These are phyloP conservation scores for Ooceraea biroi DNA, from an alignment of 1,140 invertebrate species.

Conservation along the genomic window DNA sequence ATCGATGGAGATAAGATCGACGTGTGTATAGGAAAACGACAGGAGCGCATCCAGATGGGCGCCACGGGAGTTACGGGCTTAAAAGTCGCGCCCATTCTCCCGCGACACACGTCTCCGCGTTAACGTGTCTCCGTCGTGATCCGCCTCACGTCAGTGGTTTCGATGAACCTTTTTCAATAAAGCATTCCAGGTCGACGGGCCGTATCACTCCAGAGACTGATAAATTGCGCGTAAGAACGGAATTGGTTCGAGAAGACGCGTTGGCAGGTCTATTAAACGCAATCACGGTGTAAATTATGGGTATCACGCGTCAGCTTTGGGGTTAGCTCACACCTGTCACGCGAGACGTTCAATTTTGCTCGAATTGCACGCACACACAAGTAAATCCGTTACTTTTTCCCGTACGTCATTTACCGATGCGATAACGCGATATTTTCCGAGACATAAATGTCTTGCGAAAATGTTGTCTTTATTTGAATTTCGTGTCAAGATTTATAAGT, in stretches of 20 bases:
- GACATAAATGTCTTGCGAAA: background rate
- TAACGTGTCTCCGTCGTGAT: background rate
- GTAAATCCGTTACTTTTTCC: background rate
- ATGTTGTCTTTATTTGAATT: background rate
- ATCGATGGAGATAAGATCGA: background rate
- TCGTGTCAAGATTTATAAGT: slow-evolving; percentile 18
- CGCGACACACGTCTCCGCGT: background rate
- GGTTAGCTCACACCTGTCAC: slow-evolving; percentile 53
- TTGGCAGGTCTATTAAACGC: background rate
- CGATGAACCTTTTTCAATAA: slow-evolving; percentile 56
- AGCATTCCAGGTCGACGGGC: slow-evolving; percentile 27
- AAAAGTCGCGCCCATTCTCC: slow-evolving; percentile 54
- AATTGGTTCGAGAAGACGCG: background rate
- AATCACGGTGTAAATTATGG: background rate
- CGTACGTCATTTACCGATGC: background rate
- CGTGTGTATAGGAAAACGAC: background rate
- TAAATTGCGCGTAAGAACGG: background rate
- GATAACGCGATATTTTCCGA: background rate
- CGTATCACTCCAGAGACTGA: background rate
- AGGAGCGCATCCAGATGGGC: slow-evolving; percentile 43
- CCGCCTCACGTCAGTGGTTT: background rate
- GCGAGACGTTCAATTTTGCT: slow-evolving; percentile 5
- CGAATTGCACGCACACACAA: background rate
- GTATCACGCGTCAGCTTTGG: slow-evolving; percentile 36
- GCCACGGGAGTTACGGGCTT: slow-evolving; percentile 22